phyloP scores from a whole-genome alignment of 2,113 vertebrate genomes.

The Charina bottae region DNA sequence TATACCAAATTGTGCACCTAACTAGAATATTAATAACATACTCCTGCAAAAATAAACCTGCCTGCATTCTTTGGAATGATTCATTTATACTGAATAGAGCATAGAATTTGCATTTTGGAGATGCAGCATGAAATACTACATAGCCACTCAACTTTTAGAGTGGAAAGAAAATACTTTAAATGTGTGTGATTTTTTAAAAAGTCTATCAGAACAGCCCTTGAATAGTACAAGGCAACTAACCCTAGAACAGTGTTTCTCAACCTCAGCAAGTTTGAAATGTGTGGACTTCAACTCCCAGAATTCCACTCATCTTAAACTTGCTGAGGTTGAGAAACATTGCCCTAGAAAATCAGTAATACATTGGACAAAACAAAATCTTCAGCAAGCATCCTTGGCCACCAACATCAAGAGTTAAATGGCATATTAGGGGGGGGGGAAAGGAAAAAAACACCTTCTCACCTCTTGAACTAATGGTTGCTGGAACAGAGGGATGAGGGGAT shows the following conservation, averaged over 20 bases:
- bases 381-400: neutral
- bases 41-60: neutral
- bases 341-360: neutral
- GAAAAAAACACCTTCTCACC: slow-evolving; percentile 75
- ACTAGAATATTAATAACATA: neutral
- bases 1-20: neutral
- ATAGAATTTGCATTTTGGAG: neutral
- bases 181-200: neutral
- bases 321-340: neutral
- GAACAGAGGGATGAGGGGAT: slow-evolving; percentile 96
- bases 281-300: neutral
- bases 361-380: neutral
- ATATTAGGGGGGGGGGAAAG: neutral
- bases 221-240: neutral
- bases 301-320: neutral
- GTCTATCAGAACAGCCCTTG: neutral
- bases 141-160: neutral
- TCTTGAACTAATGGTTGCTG: slow-evolving; percentile 96
- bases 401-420: neutral
- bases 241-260: neutral
- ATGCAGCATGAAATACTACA: neutral
- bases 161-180: neutral
- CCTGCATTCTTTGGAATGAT: neutral
- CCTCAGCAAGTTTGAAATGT: neutral
- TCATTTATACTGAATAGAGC: neutral